These are phyloP conservation scores for Oncorhynchus keta DNA, from an alignment of 2,113 vertebrate species.

Conservation along the genomic window DNA sequence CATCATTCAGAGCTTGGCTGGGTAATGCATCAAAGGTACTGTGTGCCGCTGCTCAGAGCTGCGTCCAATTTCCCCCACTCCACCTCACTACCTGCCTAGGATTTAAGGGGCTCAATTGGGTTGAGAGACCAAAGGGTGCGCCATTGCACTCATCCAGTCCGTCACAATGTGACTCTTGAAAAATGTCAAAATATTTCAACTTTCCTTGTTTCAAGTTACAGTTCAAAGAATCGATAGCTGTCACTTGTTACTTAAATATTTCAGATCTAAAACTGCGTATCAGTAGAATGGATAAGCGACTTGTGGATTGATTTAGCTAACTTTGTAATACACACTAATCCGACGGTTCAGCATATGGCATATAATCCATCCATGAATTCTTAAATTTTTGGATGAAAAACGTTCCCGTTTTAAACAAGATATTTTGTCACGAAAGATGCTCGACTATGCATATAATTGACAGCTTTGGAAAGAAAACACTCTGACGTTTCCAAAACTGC, in stretches of 20 bases:
- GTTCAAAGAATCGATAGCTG: background rate
- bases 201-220: background rate
- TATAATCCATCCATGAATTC: too few species aligned
- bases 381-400: too few species aligned
- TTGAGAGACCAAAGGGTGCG: background rate
- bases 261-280: too few species aligned
- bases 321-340: too few species aligned
- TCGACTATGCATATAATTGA: too few species aligned
- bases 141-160: background rate
- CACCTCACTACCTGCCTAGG: background rate
- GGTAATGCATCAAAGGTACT: constrained; percentile 32
- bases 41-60: background rate
- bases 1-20: constrained; percentile 11
- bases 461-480: too few species aligned
- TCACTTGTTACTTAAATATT: background rate
- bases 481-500: too few species aligned
- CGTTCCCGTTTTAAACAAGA: too few species aligned
- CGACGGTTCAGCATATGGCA: too few species aligned
- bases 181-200: background rate
- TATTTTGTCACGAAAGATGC: too few species aligned
- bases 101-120: background rate
- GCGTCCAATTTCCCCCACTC: constrained; percentile 6
- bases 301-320: too few species aligned
- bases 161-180: background rate
- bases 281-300: too few species aligned